Percentiles rank a stretch among this genome's conserved stretches.
Evolutionary conservation across 2,888 invertebrate species (phyloP).

Genomic region (Maniola hyperantus): DNA sequence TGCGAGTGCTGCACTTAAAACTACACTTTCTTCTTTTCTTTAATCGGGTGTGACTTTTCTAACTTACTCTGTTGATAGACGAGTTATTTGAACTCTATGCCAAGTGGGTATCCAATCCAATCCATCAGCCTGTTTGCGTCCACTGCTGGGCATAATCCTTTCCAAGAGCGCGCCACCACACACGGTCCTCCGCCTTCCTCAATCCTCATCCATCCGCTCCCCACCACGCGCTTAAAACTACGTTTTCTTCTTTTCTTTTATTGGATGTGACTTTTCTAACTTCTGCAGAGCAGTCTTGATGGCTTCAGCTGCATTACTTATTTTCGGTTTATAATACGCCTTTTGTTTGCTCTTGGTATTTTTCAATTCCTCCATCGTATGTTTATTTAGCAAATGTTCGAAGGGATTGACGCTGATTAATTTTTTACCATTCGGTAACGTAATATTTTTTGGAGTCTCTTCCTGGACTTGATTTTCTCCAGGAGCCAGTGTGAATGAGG

Average conservation of each 20-base stretch:
- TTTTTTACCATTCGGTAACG: constrained; percentile 61
- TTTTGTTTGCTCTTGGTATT: constrained; percentile 47
- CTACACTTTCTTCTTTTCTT: too few species aligned
- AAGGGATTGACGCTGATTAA: constrained; percentile 65
- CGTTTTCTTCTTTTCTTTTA: constrained; percentile 1
- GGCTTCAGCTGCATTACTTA: constrained; percentile 52
- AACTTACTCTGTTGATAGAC: too few species aligned
- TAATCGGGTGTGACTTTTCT: too few species aligned
- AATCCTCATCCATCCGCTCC: too few species aligned
- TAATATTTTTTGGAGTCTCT: constrained; percentile 31
- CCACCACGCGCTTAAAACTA: neutral
- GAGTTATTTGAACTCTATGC: too few species aligned
- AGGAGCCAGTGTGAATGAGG: neutral
- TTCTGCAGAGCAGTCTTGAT: constrained; percentile 55
- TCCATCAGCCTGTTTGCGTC: too few species aligned
- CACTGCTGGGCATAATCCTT: too few species aligned
- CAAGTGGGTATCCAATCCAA: too few species aligned
- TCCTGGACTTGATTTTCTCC: neutral
- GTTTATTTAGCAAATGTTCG: constrained; percentile 62
- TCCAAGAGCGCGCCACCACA: too few species aligned
- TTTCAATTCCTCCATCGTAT: constrained; percentile 48
- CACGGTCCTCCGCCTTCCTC: too few species aligned
- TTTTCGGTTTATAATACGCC: constrained; percentile 59
- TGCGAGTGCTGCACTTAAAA: too few species aligned
- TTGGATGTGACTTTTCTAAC: neutral